phyloP scores from a whole-genome alignment of 37 sponge, comb jelly and placozoan species.

The Theonella swinhoei region DNA sequence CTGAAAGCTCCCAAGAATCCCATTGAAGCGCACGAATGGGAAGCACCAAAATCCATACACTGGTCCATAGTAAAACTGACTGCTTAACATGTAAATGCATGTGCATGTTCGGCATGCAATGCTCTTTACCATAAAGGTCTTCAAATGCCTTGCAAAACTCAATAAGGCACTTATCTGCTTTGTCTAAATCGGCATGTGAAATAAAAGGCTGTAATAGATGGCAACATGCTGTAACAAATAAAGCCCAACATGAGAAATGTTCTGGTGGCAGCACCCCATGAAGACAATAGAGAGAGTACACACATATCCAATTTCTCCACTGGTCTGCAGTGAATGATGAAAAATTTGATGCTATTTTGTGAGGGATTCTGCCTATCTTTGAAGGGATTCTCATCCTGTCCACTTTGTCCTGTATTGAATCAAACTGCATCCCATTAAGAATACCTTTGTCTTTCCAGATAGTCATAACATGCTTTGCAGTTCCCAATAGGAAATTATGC shows the following conservation, averaged over 20 bases:
- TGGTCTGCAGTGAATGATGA: slow-evolving; percentile 48
- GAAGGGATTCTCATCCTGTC: slow-evolving; percentile 23
- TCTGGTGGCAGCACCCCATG: slow-evolving; percentile 11
- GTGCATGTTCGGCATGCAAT: slow-evolving; percentile 26
- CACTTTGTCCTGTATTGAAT: slow-evolving; percentile 20
- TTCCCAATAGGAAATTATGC: slow-evolving; percentile 60
- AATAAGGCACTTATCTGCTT: slow-evolving; percentile 20
- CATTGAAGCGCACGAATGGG: slow-evolving; percentile 60
- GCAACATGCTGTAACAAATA: slow-evolving; percentile 32
- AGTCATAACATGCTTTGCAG: too few relatives aligned
- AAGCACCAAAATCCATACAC: slow-evolving; percentile 50
- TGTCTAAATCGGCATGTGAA: too few relatives aligned
- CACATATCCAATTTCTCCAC: too few relatives aligned
- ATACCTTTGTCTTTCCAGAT: slow-evolving; percentile 26
- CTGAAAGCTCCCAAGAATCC: slow-evolving; percentile 17
- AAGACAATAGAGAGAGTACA: slow-evolving; percentile 16
- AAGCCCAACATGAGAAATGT: slow-evolving; percentile 29
- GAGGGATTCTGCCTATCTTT: too few relatives aligned
- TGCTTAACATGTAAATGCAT: slow-evolving; percentile 37
- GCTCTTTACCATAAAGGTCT: slow-evolving; percentile 4
- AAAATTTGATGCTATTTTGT: slow-evolving; percentile 24
- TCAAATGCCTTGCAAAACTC: slow-evolving; percentile 36
- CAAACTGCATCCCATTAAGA: neutral
- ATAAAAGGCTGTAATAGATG: neutral
- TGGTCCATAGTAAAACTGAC: slow-evolving; percentile 44